Base-by-base conservation (phyloP, 1,140 invertebrate genomes). In the Neodiprion virginianus region DNA sequence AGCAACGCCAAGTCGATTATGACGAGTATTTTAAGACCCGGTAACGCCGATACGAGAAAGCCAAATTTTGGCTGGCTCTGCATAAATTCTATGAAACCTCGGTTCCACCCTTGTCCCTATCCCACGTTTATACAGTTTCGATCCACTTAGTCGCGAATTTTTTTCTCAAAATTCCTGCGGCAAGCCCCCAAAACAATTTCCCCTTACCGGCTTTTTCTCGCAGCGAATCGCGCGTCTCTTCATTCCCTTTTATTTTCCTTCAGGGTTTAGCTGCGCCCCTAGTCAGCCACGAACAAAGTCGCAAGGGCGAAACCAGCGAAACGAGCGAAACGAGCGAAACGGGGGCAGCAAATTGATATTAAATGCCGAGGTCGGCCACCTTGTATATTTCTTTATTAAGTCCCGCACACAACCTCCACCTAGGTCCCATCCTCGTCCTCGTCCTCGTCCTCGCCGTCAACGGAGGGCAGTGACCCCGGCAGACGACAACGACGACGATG, bases 351-450 rank as follows among this genome's bases (percentile, higher is more conserved):
- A 87, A 87, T 87, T 87, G 85, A 86, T 85, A 85, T 85, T 84
- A 84, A 87, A 86, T 85, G 84, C 81, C 80, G 78, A 80, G 83
- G 84, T 80, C 82, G 85, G 83, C 83, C 84, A 84, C 83, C 82
- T 83, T 84, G 82, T 84, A 82, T 84, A 82, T 83, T 85, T 85
- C 84, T 84, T 85, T 85, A 85, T 85, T 85, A 85, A 85, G 82
- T 84, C 72, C 75, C 2, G 28, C 28, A 67, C 68, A 75, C 76
- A 83, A 79, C 78, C 78, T 77, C 11, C 53, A 17, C 53, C 53
- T 61, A 5, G 10, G n/a, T 61, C 53, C 53, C 53, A 61, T 61
- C 8, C 53, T 61, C 53, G 8, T 14, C 53, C 50, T 53, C n/a
- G n/a, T 14, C 50, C 53, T 61, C 28, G 2, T 40, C 28, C 28